A percentile compares a stretch with the other conserved stretches of the same genome.
These are phyloP conservation scores for Scaptomyza caliginosa DNA, from an alignment of 2,888 invertebrate species.

Conservation along the genomic window DNA sequence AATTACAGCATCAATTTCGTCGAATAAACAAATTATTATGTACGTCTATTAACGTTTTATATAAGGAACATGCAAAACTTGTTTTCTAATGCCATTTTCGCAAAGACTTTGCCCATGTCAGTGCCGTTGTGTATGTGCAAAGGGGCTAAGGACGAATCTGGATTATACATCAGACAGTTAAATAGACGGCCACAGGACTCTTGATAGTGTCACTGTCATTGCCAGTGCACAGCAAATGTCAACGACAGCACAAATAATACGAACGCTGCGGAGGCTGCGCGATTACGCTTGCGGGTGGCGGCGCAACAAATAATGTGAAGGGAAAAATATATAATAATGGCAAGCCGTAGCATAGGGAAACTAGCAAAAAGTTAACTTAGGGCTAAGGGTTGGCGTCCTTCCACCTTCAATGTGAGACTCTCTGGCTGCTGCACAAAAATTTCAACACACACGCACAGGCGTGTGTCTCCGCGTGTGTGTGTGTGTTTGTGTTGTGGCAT, in stretches of 20 bases:
- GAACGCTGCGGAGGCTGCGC: constrained; percentile 58
- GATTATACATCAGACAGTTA: constrained; percentile 35
- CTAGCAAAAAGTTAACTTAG: constrained; percentile 77
- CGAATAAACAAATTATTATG: constrained; percentile 22
- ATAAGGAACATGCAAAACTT: constrained; percentile 41
- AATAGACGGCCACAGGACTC: constrained; percentile 42
- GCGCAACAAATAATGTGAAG: constrained; percentile 68
- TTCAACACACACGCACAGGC: constrained; percentile 26
- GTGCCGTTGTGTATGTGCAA: not conserved
- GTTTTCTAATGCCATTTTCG: constrained; percentile 20
- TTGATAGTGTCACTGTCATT: constrained; percentile 77
- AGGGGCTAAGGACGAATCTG: constrained; percentile 18
- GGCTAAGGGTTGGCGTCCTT: constrained; percentile 34
- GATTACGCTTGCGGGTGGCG: constrained; percentile 50
- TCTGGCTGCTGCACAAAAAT: constrained; percentile 31
- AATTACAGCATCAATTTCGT: constrained; percentile 26
- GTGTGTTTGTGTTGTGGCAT: constrained; percentile 61
- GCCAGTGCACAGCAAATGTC: constrained; percentile 59
- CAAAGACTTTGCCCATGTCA: not conserved
- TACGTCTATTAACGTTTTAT: constrained; percentile 48
- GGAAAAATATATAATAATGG: constrained; percentile 5
- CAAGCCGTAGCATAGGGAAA: constrained; percentile 57
- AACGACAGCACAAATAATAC: constrained; percentile 44
- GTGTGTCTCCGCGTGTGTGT: not conserved
- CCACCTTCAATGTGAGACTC: constrained; percentile 10